Evolutionary conservation across 2,797 vertebrate genomes (phyloP).

Genomic region (Hippopotamyrus pictus): DNA sequence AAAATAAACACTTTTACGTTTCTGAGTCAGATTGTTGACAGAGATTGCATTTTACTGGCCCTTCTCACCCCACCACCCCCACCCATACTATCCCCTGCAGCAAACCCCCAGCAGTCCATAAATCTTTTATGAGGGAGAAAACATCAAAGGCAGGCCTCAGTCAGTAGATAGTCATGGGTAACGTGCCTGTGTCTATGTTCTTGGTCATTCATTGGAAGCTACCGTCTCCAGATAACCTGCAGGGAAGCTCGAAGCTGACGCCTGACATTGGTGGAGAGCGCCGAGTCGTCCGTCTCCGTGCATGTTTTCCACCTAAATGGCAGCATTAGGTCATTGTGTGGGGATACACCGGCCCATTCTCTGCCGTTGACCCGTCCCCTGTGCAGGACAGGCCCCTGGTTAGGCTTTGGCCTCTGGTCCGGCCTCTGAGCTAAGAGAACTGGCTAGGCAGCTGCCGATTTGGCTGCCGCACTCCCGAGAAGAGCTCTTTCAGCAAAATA

Average conservation of each 20-base stretch:
- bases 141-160: conserved; percentile 27
- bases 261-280: neutral
- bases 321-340: neutral
- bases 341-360: neutral
- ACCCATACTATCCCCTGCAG: neutral
- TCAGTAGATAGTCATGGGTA: conserved; percentile 29
- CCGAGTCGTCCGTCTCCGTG: neutral
- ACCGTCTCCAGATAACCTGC: neutral
- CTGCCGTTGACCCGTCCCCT: neutral
- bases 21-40: conserved; percentile 21
- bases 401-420: neutral
- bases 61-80: neutral
- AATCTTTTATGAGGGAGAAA: conserved; percentile 39
- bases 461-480: neutral
- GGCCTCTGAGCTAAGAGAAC: neutral
- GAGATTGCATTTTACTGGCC: conserved; percentile 14
- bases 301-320: neutral
- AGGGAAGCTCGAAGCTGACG: neutral
- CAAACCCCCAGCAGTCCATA: neutral
- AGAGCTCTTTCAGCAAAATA: neutral
- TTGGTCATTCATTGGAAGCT: neutral
- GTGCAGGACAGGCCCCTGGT: neutral
- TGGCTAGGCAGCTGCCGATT: neutral
- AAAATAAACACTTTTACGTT: conserved; percentile 20
- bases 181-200: neutral